These are phyloP conservation scores for Beroe ovata DNA, from an alignment of 37 sponge, comb jelly and placozoan genomes.

Conservation along the genomic window DNA sequence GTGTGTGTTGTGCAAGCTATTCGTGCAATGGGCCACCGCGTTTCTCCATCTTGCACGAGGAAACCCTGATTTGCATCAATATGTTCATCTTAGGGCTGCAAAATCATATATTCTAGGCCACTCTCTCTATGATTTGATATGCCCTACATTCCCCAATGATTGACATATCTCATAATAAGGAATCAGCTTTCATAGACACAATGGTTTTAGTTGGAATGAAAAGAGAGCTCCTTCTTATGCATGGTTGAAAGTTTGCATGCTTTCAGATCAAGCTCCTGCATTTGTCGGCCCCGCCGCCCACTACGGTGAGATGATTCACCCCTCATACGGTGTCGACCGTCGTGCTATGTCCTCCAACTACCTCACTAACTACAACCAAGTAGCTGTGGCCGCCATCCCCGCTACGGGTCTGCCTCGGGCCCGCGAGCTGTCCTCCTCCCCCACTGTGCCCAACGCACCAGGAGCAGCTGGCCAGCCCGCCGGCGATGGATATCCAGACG, in stretches of 20 bases:
- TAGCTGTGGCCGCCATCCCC: conserved; percentile 49
- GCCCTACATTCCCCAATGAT: too few species aligned
- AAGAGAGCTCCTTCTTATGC: neutral
- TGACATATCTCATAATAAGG: too few species aligned
- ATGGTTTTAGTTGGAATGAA: neutral
- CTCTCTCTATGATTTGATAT: too few species aligned
- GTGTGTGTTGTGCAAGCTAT: too few species aligned
- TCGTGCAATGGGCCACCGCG: too few species aligned
- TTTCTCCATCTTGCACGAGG: too few species aligned
- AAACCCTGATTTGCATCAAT: too few species aligned
- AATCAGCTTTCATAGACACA: too few species aligned
- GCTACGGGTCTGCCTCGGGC: conserved; percentile 32
- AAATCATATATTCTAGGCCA: too few species aligned
- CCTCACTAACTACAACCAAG: conserved; percentile 52
- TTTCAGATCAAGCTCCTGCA: conserved; percentile 60
- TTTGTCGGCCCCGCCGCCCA: conserved; percentile 21
- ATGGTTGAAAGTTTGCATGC: conserved; percentile 32
- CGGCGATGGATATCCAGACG: conserved; percentile 15
- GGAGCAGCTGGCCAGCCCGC: neutral
- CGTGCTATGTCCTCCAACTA: conserved; percentile 16
- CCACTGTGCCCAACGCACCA: conserved; percentile 9
- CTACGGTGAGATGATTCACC: conserved; percentile 20
- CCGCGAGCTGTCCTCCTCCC: conserved; percentile 58
- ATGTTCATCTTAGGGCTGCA: too few species aligned
- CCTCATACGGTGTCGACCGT: conserved; percentile 25